Evolutionary conservation across 2,888 invertebrate species (phyloP), one percentile per base, ranked within the genome.

Genomic region (Zootermopsis nevadensis): DNA sequence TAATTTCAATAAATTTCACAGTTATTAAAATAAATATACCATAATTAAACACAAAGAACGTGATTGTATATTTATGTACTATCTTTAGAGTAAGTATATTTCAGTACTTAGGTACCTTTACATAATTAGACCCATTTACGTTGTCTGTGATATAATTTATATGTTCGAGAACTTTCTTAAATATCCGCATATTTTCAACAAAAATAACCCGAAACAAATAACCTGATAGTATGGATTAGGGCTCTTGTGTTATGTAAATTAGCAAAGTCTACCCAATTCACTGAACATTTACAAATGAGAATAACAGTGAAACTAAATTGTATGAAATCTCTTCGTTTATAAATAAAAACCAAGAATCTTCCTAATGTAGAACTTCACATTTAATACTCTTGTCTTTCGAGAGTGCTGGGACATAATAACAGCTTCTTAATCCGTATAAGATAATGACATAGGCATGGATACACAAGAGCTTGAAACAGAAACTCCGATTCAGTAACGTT

Each of bases 341-440:
- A 60, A 55, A 22, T 55, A 55, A 24, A n/a, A 60, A 33, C 33
- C 30, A 74, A 74, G 74, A n/a, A 10, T 42, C 35, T 10, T 74
- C 33, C 33, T 74, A 38, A 35, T 74, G 74, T 74, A n/a, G 74
- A n/a, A n/a, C 38, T n/a, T n/a, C 74, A 22, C 33, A 24, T 74
- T 74, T 74, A 74, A 74, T 1, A 38, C 74, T 69, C 33, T 42
- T 74, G 38, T 74, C 38, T n/a, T 38, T 38, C 38, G 38, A 74
- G 74, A 74, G 38, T n/a, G 12, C 30, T 30, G 53, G 35, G 79
- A 24, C 55, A 53, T 53, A 31, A 79, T 55, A 79, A 79, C 33
- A 33, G 74, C n/a, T 53, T 55, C 33, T 79, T 79, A 79, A 79
- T 79, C 48, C 79, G 48, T 33, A 33, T 31, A 48, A 53, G 79